Evolutionary conservation across 2,113 vertebrate species (phyloP).

Genomic region (Chaetops frenatus): DNA sequence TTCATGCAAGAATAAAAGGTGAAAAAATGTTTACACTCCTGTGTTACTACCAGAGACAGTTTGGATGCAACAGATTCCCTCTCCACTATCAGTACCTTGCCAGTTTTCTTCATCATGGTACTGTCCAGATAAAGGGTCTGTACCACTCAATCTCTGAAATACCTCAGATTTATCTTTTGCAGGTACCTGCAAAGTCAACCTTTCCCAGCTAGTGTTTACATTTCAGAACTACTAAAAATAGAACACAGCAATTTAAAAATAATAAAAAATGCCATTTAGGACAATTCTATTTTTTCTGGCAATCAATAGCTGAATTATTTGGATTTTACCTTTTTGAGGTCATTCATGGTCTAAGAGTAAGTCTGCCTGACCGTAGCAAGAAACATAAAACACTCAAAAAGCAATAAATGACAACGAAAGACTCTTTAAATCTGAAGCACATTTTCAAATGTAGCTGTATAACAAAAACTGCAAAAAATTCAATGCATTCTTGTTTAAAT

Average conservation of each 20-base stretch:
- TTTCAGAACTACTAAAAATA: neutral
- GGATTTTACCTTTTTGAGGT: neutral
- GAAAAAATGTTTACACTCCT: neutral
- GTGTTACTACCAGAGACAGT: neutral
- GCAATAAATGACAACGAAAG: neutral
- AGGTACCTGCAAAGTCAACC: neutral
- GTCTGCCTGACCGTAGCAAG: neutral
- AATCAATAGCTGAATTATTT: neutral
- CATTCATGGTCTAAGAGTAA: neutral
- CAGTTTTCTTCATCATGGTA: neutral
- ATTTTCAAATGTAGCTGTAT: neutral
- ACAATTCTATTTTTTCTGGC: neutral
- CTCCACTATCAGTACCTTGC: neutral
- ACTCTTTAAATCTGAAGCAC: neutral
- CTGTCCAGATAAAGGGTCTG: neutral
- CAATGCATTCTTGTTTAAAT: neutral
- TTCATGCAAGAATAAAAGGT: neutral
- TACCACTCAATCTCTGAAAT: neutral
- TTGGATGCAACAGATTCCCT: neutral
- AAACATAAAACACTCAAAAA: neutral
- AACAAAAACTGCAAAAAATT: neutral
- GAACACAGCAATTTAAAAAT: neutral
- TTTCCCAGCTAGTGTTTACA: neutral
- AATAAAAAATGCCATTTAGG: neutral
- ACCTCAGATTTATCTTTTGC: neutral